Conservation (phyloP, 2,797 vertebrate species). For the Onychomys arenicola region DNA sequence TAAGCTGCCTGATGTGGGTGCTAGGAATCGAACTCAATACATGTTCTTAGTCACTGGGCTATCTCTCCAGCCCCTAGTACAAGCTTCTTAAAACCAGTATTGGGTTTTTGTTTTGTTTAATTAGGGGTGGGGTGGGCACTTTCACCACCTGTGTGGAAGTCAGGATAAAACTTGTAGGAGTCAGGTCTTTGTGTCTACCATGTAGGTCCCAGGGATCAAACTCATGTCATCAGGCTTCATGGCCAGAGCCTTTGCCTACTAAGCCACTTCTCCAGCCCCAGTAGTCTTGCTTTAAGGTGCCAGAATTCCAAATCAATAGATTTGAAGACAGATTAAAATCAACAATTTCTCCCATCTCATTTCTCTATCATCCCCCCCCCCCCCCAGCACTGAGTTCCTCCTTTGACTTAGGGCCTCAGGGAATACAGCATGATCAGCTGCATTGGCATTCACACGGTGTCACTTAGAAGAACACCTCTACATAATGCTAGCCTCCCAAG, state of each 20-base stretch:
- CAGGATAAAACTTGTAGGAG: not conserved
- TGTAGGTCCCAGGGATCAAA: not conserved
- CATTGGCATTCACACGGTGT: conserved; percentile 57
- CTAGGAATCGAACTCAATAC: too few relatives aligned
- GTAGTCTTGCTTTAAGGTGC: conserved; percentile 49
- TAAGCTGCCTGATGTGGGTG: too few relatives aligned
- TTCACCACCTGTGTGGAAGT: not conserved
- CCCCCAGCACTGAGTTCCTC: not conserved
- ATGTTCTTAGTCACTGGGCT: too few relatives aligned
- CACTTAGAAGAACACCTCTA: conserved; percentile 68
- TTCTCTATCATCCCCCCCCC: not conserved
- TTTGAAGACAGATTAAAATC: not conserved
- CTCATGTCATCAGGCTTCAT: not conserved
- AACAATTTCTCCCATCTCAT: not conserved
- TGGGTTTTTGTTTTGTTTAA: not conserved
- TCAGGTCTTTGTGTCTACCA: not conserved
- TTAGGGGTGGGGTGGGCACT: not conserved
- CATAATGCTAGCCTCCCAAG: conserved; percentile 58
- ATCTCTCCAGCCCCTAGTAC: not conserved
- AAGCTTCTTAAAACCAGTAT: not conserved
- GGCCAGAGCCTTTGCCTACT: not conserved
- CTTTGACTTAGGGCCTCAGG: conserved; percentile 47
- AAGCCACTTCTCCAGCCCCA: not conserved
- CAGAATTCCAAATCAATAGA: conserved; percentile 58
- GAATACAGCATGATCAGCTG: conserved; percentile 48